Base-by-base conservation (phyloP, 1,140 invertebrate species). In the Sogatella furcifera region DNA sequence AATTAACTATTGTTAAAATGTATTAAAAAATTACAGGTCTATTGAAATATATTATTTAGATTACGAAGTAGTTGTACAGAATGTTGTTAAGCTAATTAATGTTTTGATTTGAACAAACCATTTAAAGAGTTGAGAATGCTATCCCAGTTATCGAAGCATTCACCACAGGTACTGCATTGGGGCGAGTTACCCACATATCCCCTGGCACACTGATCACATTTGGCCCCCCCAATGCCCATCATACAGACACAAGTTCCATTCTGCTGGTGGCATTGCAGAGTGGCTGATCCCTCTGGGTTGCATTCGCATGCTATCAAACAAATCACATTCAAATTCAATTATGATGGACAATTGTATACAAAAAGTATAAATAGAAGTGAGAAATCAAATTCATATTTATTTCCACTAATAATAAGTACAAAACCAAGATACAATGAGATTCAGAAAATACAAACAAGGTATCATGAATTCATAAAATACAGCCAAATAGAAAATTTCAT, bases 121-220 rank as follows among this genome's bases (percentile, higher is more conserved):
- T 79, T 77, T 5, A 92, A 75, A 53, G 86, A 84, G 62, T 81
- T 79, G 31, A 99, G 80, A 63, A 96, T 89, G 43, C 80, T 64
- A 76, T 99, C 95, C 97, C 97, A 99, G 72, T 97, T 97, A 70
- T 97, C 89, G 73, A 99, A 99, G 76, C 97, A 99, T 74, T 99
- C 97, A 13, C 97, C 97, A 76, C 97, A 99, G 0, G 94, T 85
- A 43, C 81, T 78, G 71, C 97, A 99, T 66, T 87, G 78, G 0
- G 96, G 96, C 41, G 94, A 88, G 44, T 82, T 75, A 9, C 97
- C 97, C 42, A 91, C 83, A 67, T 89, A 98, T 19, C 97, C 96
- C 59, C 96, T 81, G 43, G 90, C 95, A 76, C 97, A 99, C 64
- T 84, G 79, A 71, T 99, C 91, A 76, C 97, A 99, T 70, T 93